phyloP scores from a whole-genome alignment of 2,113 vertebrate genomes.

The Daphoenositta chrysoptera region DNA sequence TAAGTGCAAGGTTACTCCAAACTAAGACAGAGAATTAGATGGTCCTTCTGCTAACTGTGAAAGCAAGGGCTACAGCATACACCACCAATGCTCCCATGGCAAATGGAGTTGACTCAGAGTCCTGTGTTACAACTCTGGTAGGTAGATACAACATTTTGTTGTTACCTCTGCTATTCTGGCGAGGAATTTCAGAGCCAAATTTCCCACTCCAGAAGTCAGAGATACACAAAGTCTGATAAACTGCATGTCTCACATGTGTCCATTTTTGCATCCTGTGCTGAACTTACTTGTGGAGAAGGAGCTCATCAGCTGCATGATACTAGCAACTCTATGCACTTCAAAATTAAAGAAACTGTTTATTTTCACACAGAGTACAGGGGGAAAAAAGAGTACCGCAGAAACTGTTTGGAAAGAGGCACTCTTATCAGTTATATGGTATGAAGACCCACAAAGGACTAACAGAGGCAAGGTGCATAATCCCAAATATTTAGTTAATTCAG shows the following conservation, averaged over 20 bases:
- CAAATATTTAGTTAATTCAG: neutral
- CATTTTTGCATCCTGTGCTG: neutral
- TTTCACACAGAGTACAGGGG: neutral
- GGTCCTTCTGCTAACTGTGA: neutral
- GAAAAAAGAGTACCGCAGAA: neutral
- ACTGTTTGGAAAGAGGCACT: neutral
- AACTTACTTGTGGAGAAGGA: neutral
- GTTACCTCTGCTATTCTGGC: neutral
- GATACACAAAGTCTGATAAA: neutral
- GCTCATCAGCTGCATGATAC: neutral
- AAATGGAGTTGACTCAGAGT: neutral
- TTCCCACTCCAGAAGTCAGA: neutral
- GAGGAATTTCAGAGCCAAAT: neutral
- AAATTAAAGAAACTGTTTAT: neutral
- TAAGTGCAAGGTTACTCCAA: neutral
- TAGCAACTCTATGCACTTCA: neutral
- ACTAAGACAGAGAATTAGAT: neutral
- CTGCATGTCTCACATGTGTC: rapidly evolving
- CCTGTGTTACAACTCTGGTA: neutral
- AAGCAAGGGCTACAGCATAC: neutral
- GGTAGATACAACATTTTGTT: neutral
- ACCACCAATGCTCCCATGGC: neutral
- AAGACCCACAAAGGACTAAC: neutral
- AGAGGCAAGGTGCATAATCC: neutral
- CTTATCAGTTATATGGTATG: neutral